These are phyloP conservation scores for Glaucopsyche alexis DNA, from an alignment of 2,888 invertebrate genomes.

Conservation along the genomic window DNA sequence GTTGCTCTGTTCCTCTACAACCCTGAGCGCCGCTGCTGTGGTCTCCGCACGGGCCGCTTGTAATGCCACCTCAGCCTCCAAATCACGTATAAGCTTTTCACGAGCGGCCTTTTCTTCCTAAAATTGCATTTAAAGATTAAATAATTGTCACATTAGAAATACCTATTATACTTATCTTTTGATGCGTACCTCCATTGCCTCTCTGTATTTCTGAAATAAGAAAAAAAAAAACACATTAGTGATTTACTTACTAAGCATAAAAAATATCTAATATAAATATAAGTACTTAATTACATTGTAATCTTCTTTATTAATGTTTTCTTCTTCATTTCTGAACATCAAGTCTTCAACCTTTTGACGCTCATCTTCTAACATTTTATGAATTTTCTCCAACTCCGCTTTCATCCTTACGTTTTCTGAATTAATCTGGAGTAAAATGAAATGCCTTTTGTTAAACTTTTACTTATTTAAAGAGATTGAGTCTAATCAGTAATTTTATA, in stretches of 20 bases:
- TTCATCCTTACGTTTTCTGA: constrained; percentile 81
- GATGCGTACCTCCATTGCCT: constrained; percentile 68
- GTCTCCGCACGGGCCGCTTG: constrained; percentile 63
- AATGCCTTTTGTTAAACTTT: constrained; percentile 1
- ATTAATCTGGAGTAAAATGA: constrained; percentile 51
- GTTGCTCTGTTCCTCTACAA: constrained; percentile 61
- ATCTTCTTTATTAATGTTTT: constrained; percentile 92
- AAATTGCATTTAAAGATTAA: constrained; percentile 10
- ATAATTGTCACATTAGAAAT: background rate
- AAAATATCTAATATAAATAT: background rate
- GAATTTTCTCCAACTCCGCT: constrained; percentile 77
- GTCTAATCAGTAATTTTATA: no score
- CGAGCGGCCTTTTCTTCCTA: constrained; percentile 67
- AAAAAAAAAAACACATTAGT: constrained; percentile 37
- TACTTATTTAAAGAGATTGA: background rate
- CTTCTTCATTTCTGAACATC: constrained; percentile 95
- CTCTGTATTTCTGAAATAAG: constrained; percentile 74
- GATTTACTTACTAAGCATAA: constrained; percentile 14
- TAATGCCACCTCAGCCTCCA: constrained; percentile 65
- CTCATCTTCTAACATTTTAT: constrained; percentile 87
- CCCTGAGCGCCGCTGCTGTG: constrained; percentile 58
- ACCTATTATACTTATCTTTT: background rate
- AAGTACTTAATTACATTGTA: constrained; percentile 84
- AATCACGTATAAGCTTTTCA: constrained; percentile 73
- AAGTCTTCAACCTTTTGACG: constrained; percentile 92